Evolutionary conservation across 1,140 invertebrate species (phyloP).

Genomic region (Trissolcus basalis): DNA sequence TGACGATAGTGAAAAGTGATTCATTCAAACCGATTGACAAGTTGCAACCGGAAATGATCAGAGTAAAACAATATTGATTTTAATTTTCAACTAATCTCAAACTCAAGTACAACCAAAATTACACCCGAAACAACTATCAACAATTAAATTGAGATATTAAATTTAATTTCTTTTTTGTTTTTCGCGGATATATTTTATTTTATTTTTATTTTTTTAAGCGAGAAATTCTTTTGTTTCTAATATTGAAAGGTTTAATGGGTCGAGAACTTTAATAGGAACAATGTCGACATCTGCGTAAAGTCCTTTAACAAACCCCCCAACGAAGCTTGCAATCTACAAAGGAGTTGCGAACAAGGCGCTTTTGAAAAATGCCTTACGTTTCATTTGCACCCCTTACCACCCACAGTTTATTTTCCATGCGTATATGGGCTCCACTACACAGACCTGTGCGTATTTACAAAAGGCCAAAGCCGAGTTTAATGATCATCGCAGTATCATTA

Average conservation of each 20-base stretch:
- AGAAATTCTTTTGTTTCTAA: not conserved
- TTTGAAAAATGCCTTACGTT: slow-evolving; percentile 39
- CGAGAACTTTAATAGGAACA: slow-evolving; percentile 22
- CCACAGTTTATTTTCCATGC: slow-evolving; percentile 21
- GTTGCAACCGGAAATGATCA: slow-evolving; percentile 1
- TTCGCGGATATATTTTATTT: too few species aligned
- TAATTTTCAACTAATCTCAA: not conserved
- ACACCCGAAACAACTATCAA: too few species aligned
- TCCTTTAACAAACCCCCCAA: slow-evolving; percentile 23
- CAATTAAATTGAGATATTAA: too few species aligned
- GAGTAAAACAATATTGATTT: not conserved
- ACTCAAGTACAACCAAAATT: not conserved
- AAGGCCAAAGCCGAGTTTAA: slow-evolving; percentile 40
- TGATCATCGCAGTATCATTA: slow-evolving; percentile 21
- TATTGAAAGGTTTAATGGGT: slow-evolving; percentile 1
- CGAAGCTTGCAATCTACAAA: slow-evolving; percentile 27
- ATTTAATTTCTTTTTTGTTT: not conserved
- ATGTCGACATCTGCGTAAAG: slow-evolving; percentile 27
- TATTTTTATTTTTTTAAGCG: not conserved
- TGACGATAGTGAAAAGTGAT: slow-evolving; percentile 5
- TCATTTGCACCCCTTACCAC: slow-evolving; percentile 26
- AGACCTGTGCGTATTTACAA: slow-evolving; percentile 3
- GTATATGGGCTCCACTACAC: slow-evolving; percentile 6
- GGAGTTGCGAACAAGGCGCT: slow-evolving; percentile 21
- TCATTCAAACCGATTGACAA: slow-evolving; percentile 4